Evolutionary conservation across 2,888 invertebrate species (phyloP), one percentile per base, ranked within the genome.

Genomic region (Eupithecia subumbrata): DNA sequence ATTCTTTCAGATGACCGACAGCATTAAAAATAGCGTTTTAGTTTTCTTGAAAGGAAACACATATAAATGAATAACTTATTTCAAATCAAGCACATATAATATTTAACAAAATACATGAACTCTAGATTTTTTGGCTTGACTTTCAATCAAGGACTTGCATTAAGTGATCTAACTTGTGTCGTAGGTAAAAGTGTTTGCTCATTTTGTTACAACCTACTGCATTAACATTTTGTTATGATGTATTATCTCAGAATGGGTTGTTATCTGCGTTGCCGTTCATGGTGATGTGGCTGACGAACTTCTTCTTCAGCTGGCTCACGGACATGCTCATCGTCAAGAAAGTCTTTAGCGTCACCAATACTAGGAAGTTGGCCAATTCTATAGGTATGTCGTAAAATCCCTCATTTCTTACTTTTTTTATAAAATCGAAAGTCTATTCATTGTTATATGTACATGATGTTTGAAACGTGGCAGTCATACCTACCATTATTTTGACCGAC

Each of bases 251-350:
- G 95, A 97, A 97, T 84, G 97, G 97, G 2, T 80, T 97, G 9
- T 87, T 97, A 3, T 96, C 97, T 0, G 96, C 97, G 0, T 87
- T 97, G 0, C 97, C 97, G 0, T 98, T 98, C 84, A 89, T 97
- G 18, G 95, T 95, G 12, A 97, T 97, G 93, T 97, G 97, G 96
- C 80, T 97, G 34, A 88, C 96, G 30, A 97, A 97, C 81, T 97
- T 97, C 82, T 95, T 97, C 72, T 96, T 97, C 87, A 97, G 97
- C 68, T 96, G 95, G 85, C 82, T 96, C 0, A 96, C 97, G 0
- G 97, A 97, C 83, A 93, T 93, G 84, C 83, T 96, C 0, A 95
- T 96, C 8, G 95, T 94, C 7, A 95, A 93, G 66, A 95, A 95
- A 25, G 83, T 95, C 5, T 79, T 96, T 0, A 94, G 92, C 5